These are phyloP conservation scores for Neogale vison DNA, from an alignment of 2,113 vertebrate genomes.

Conservation along the genomic window DNA sequence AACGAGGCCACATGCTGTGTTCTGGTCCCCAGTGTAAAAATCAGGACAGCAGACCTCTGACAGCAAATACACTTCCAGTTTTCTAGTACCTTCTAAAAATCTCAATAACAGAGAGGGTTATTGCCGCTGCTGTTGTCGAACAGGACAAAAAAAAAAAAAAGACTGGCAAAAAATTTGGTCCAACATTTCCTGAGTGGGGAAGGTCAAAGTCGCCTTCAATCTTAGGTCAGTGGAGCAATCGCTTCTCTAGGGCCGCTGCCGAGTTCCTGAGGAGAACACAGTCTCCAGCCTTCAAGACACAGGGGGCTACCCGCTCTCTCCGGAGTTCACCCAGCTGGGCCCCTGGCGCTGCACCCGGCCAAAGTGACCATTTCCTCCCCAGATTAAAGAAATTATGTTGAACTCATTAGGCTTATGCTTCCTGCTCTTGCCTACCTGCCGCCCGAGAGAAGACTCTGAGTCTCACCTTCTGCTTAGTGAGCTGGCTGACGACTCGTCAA, in stretches of 20 bases:
- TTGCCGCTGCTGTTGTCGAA: background rate
- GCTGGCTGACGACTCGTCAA: background rate
- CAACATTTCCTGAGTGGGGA: background rate
- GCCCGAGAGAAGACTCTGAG: background rate
- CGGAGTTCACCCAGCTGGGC: background rate
- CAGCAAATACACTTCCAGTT: fast-evolving
- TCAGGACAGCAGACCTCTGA: background rate
- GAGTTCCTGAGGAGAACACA: fast-evolving
- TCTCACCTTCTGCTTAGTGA: background rate
- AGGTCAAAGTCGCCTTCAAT: background rate
- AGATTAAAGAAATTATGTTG: background rate
- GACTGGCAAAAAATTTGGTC: background rate
- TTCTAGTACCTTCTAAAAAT: background rate
- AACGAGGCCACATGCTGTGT: background rate
- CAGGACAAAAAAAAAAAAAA: background rate
- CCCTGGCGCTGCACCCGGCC: background rate
- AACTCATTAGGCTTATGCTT: background rate
- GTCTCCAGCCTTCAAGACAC: background rate
- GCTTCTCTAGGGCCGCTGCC: background rate
- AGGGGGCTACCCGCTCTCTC: background rate
- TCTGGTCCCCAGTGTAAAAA: background rate
- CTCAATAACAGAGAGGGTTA: background rate
- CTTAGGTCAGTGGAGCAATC: background rate
- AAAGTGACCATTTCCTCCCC: background rate
- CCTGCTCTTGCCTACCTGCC: background rate